Base-by-base conservation (phyloP, 2,797 vertebrate genomes). In the Crenuchus spilurus region DNA sequence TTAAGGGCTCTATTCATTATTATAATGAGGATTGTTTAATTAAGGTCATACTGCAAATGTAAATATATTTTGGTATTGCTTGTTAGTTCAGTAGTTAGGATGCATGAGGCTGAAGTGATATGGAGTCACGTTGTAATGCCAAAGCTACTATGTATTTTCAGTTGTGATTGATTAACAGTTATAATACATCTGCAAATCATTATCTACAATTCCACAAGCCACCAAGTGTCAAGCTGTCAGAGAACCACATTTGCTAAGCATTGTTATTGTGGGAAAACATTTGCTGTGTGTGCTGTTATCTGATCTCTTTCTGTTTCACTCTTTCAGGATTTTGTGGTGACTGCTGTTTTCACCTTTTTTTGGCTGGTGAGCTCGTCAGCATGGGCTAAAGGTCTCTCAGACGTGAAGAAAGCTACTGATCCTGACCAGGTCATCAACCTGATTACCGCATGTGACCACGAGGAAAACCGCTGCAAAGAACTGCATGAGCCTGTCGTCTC, bases 361-460 rank as follows among this genome's bases (percentile, higher is more conserved):
- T 97, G 95, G 95, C 80, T 97, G 83, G 94, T 97, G 76, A 94
- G 94, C 58, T 94, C 95, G 0, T 90, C 94, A 0, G 95, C 95
- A 0, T 97, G 95, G 95, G 95, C 95, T 74, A 96, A 95, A 86
- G 95, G 94, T 37, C 89, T 97, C 72, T 94, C 95, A 0, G 86
- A 96, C 1, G 94, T 97, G 9, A 97, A 97, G 89, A 89, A 85
- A 8, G 92, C 94, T 10, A 96, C 95, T 0, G 91, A 96, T 73
- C 95, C 95, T 0, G 93, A 94, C 16, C 39, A 88, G 0, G 91
- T 96, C 14, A 86, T 94, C 81, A 90, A 90, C 13, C 51, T 89
- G 73, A 92, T 93, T 79, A 0, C 2, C 0, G 90, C 90, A 70
- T 95, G 94, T 31, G 2, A 77, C 0, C 46, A 0, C 0, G 44